These are phyloP conservation scores for Mythimna ferrago DNA, from an alignment of 2,888 invertebrate genomes.

Conservation along the genomic window DNA sequence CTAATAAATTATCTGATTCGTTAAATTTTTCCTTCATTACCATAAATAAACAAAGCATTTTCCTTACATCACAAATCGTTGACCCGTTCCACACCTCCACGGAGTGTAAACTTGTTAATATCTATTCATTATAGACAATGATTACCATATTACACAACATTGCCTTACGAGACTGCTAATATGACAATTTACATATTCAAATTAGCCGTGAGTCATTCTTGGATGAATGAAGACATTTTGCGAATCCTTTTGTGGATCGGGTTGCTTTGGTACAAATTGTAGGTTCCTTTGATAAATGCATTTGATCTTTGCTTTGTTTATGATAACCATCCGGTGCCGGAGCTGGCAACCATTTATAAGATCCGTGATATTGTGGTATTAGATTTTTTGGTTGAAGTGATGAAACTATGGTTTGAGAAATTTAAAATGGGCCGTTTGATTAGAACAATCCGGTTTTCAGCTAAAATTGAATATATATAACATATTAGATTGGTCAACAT, in stretches of 20 bases:
- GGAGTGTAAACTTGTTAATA: conserved; percentile 48
- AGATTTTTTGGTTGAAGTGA: conserved; percentile 6
- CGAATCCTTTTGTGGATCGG: conserved; percentile 62
- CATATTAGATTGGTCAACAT: neutral
- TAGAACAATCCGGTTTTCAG: neutral
- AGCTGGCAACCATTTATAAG: conserved; percentile 7
- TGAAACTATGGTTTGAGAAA: conserved; percentile 7
- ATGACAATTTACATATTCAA: conserved; percentile 69
- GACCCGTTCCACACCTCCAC: conserved; percentile 56
- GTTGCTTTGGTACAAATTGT: conserved; percentile 24
- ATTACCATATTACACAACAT: conserved; percentile 64
- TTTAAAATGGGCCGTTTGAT: conserved; percentile 10
- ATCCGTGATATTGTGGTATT: conserved; percentile 17
- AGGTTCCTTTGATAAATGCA: conserved; percentile 43
- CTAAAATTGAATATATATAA: neutral
- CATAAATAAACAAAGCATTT: conserved; percentile 42
- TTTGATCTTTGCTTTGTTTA: conserved; percentile 53
- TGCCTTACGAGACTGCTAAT: conserved; percentile 53
- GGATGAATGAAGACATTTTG: conserved; percentile 65
- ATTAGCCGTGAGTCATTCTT: conserved; percentile 65
- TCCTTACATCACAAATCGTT: conserved; percentile 47
- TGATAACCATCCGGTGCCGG: conserved; percentile 47
- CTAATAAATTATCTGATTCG: neutral
- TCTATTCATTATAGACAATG: conserved; percentile 48
- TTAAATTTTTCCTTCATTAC: conserved; percentile 16